phyloP scores from a whole-genome alignment of 2,888 invertebrate species.

The Hirtodrosophila histrioides region DNA sequence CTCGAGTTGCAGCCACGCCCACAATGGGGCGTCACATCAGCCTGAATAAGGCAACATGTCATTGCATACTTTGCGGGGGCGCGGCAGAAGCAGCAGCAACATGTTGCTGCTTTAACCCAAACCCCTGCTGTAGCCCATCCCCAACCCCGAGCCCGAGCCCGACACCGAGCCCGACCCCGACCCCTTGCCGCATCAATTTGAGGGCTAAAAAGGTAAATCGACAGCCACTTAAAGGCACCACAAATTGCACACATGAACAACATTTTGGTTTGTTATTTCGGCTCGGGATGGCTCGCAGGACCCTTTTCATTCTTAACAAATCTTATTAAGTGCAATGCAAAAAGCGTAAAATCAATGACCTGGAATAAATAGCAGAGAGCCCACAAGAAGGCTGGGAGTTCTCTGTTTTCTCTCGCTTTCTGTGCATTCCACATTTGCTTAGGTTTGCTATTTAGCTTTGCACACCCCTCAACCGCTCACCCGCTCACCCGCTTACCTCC shows the following conservation, averaged over 20 bases:
- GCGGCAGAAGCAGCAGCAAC: not conserved
- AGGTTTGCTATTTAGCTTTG: conserved; percentile 27
- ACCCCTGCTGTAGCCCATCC: no score
- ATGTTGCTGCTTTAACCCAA: not conserved
- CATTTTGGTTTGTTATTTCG: conserved; percentile 22
- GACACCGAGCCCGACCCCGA: no score
- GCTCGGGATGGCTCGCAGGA: not conserved
- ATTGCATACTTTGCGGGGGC: not conserved
- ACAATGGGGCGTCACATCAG: not conserved
- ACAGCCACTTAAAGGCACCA: conserved; percentile 25
- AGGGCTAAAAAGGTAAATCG: conserved; percentile 12
- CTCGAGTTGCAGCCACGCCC: no score
- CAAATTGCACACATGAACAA: conserved; percentile 42
- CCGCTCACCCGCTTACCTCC: no score
- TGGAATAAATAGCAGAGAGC: conserved; percentile 57
- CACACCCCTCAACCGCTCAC: not conserved
- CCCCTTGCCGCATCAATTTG: not conserved
- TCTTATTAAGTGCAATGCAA: conserved; percentile 56
- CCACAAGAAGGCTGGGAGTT: no score
- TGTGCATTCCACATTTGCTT: conserved; percentile 30
- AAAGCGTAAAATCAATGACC: conserved; percentile 57
- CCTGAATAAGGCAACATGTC: conserved; percentile 3
- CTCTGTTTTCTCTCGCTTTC: no score
- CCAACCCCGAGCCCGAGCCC: no score
- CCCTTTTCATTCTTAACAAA: conserved; percentile 31